A percentile compares a stretch with the other conserved stretches of the same genome.
These are phyloP conservation scores for Cephus sareptanus DNA, from an alignment of 2,888 invertebrate species.

Conservation along the genomic window DNA sequence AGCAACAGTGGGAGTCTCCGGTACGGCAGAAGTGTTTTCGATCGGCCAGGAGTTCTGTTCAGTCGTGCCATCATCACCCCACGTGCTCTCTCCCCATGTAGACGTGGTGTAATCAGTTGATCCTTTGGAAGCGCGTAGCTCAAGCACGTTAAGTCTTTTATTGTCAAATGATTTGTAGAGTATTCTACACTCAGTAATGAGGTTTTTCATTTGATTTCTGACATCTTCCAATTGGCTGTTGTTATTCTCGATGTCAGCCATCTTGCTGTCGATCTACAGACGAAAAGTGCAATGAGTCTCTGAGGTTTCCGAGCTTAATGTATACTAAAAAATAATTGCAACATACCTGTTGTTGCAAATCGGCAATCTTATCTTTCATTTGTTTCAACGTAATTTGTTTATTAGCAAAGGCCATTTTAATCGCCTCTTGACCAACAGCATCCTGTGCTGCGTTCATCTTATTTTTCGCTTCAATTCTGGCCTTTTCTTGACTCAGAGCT, in stretches of 20 bases:
- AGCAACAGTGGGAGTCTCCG: conserved; percentile 48
- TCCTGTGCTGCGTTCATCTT: conserved; percentile 69
- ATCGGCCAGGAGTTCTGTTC: conserved; percentile 58
- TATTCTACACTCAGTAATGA: conserved; percentile 77
- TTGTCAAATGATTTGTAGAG: conserved; percentile 78
- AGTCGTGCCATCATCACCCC: conserved; percentile 66
- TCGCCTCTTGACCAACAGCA: conserved; percentile 69
- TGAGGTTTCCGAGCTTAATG: neutral
- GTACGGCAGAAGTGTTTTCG: conserved; percentile 42
- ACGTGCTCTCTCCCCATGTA: conserved; percentile 74
- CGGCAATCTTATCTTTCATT: conserved; percentile 77
- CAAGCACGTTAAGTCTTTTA: conserved; percentile 69
- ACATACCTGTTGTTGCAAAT: conserved; percentile 74
- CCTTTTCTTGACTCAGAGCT: conserved; percentile 85
- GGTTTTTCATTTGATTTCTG: conserved; percentile 74
- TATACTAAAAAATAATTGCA: neutral
- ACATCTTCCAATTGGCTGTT: conserved; percentile 81
- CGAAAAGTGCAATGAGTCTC: neutral
- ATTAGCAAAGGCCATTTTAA: conserved; percentile 74
- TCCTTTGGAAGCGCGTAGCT: conserved; percentile 69
- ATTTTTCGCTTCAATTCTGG: conserved; percentile 80
- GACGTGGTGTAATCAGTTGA: conserved; percentile 64
- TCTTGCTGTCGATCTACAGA: conserved; percentile 77
- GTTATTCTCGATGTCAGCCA: conserved; percentile 84
- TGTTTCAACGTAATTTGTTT: conserved; percentile 80